Evolutionary conservation across 1,140 invertebrate genomes (phyloP).

Genomic region (Antheraea pernyi): DNA sequence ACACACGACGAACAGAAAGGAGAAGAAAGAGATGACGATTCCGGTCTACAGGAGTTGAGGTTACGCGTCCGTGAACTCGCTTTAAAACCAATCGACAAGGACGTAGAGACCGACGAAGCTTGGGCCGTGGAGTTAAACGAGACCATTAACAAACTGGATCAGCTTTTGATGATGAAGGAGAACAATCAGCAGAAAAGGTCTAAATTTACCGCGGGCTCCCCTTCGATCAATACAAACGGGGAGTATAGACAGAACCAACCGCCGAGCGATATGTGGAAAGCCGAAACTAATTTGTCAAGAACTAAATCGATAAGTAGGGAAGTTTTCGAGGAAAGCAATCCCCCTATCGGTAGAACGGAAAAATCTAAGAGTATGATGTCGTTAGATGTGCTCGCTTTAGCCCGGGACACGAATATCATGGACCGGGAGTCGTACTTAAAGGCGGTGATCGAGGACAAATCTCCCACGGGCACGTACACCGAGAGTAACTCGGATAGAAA

Average conservation of each 20-base stretch:
- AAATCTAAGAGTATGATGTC: constrained; percentile 75
- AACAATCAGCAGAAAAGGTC: constrained; percentile 76
- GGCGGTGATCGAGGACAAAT: constrained; percentile 71
- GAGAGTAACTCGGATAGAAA: constrained; percentile 73
- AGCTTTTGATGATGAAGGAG: constrained; percentile 82
- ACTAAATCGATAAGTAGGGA: constrained; percentile 63
- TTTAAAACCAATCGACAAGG: constrained; percentile 81
- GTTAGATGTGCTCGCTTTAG: constrained; percentile 62
- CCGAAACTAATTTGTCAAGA: constrained; percentile 44
- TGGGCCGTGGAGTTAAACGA: constrained; percentile 83
- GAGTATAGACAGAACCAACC: constrained; percentile 27
- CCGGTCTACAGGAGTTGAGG: constrained; percentile 76
- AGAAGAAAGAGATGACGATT: constrained; percentile 63
- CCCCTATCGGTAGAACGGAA: constrained; percentile 51
- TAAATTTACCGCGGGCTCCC: constrained; percentile 65
- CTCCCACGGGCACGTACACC: constrained; percentile 67
- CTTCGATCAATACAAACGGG: constrained; percentile 55
- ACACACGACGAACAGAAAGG: constrained; percentile 67
- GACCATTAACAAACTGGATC: constrained; percentile 84
- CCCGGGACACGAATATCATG: constrained; percentile 60
- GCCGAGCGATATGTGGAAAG: constrained; percentile 49
- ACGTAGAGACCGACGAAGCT: constrained; percentile 81
- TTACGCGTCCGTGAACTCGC: constrained; percentile 81
- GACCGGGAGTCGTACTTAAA: constrained; percentile 69
- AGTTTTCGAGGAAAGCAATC: constrained; percentile 49